Base-by-base conservation (phyloP, 2,113 vertebrate genomes). In the Struthidea cinerea region DNA sequence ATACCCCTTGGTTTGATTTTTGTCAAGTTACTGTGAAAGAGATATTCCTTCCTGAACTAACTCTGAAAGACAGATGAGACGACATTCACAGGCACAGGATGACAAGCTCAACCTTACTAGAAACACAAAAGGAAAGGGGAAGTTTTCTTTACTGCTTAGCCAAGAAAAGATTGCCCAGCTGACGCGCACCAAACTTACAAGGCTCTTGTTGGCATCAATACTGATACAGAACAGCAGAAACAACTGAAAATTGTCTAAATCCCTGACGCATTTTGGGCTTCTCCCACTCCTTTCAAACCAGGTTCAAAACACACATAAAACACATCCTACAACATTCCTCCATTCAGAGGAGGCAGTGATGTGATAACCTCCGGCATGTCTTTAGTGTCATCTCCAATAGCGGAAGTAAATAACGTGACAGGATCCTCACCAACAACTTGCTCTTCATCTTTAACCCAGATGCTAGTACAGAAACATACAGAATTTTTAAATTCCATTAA, bases 111-210 rank as follows among this genome's bases (percentile, higher is more conserved):
- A 63, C 46, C 46, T 61, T 65, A 91, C 42, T 46, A 70, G 83
- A 78, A 93, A 83, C 50, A 84, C 18, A 52, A 63, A 87, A 96
- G 80, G 85, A 84, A 93, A 81, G 2, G 67, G 70, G 82, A 94
- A 95, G 85, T 60, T 93, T 86, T 92, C 82, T 91, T 91, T 88
- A 87, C 68, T 50, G 32, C 44, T 64, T 14, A 92, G 92, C 68
- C 92, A 95, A 84, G 47, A 69, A 60, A 75, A 94, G 42, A 84
- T 21, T 20, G 42, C 35, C 55, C 46, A 86, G 71, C 23, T 47
- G 60, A 91, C 61, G 83, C 0, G 8, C 52, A 84, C 68, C 52
- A 67, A 70, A 78, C 20, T 47, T 27, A 33, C 4, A 80, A 80
- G 71, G 33, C 52, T 77, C 37, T 46, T 30, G 9, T 67, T 79